These are phyloP conservation scores for Nyctibius grandis DNA, from an alignment of 2,797 vertebrate genomes.

Conservation along the genomic window DNA sequence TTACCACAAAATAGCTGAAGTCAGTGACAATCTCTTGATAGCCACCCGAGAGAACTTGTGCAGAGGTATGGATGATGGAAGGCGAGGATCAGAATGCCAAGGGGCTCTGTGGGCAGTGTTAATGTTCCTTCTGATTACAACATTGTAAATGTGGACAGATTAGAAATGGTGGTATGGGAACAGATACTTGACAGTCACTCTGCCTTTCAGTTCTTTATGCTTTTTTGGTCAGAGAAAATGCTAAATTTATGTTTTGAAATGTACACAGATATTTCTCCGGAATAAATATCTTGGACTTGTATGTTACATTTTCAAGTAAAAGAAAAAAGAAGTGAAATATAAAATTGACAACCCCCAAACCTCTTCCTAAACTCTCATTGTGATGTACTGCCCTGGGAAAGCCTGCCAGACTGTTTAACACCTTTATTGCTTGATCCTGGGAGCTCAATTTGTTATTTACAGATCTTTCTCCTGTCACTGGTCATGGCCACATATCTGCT, in stretches of 20 bases:
- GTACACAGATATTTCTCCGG: neutral
- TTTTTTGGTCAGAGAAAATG: neutral
- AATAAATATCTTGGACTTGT: neutral
- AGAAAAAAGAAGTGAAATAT: neutral
- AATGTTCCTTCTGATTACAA: neutral
- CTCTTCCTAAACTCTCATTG: neutral
- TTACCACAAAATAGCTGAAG: neutral
- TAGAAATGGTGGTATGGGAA: neutral
- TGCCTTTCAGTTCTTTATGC: neutral
- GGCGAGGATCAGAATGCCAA: neutral
- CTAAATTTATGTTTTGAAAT: neutral
- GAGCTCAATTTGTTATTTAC: conserved; percentile 44
- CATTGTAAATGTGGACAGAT: neutral
- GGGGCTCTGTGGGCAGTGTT: neutral
- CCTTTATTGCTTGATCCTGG: conserved; percentile 18
- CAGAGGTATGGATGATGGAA: neutral
- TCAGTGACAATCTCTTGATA: neutral
- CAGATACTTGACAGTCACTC: neutral
- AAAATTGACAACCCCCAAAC: neutral
- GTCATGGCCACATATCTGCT: neutral
- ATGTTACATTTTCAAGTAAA: neutral
- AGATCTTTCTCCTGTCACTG: neutral
- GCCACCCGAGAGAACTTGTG: neutral
- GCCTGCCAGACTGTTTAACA: conserved; percentile 8
- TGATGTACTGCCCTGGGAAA: neutral